Conservation (phyloP, 2,888 invertebrate species). For the Stegana nigrithorax region DNA sequence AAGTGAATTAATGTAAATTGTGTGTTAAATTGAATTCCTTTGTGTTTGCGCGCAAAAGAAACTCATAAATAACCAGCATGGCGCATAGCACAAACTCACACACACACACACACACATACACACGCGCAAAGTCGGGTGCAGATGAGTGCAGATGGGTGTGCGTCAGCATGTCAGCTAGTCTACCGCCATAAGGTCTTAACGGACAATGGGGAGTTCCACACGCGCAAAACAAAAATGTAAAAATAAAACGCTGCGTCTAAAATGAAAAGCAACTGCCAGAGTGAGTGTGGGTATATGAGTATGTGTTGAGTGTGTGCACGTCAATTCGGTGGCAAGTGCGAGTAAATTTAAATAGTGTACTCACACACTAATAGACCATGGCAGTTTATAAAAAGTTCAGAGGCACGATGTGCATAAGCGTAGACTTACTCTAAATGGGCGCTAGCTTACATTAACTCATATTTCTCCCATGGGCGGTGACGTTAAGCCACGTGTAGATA, state of each 20-base stretch:
- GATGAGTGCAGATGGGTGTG: background rate
- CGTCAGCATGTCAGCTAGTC: background rate
- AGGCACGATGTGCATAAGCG: background rate
- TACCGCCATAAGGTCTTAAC: background rate
- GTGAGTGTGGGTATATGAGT: too few relatives aligned
- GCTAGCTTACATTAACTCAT: too few relatives aligned
- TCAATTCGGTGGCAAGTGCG: too few relatives aligned
- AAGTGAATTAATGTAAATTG: conserved; percentile 16
- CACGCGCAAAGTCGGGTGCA: background rate
- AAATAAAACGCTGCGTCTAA: too few relatives aligned
- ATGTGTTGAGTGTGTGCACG: too few relatives aligned
- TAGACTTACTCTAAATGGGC: too few relatives aligned
- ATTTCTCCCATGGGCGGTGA: conserved; percentile 9
- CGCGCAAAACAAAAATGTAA: background rate
- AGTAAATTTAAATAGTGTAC: conserved; percentile 2
- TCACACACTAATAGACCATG: conserved; percentile 33
- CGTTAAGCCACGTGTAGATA: conserved; percentile 6
- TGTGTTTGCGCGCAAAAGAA: conserved; percentile 3
- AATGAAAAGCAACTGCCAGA: too few relatives aligned
- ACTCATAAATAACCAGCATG: conserved; percentile 11
- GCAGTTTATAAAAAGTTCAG: conserved; percentile 22
- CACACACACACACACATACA: too few relatives aligned
- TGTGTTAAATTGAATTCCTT: conserved; percentile 13
- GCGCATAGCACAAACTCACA: background rate
- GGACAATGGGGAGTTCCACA: background rate